Evolutionary conservation across 2,113 vertebrate species (phyloP), one percentile per base, ranked within the genome.

Genomic region (Syngnathus typhle): DNA sequence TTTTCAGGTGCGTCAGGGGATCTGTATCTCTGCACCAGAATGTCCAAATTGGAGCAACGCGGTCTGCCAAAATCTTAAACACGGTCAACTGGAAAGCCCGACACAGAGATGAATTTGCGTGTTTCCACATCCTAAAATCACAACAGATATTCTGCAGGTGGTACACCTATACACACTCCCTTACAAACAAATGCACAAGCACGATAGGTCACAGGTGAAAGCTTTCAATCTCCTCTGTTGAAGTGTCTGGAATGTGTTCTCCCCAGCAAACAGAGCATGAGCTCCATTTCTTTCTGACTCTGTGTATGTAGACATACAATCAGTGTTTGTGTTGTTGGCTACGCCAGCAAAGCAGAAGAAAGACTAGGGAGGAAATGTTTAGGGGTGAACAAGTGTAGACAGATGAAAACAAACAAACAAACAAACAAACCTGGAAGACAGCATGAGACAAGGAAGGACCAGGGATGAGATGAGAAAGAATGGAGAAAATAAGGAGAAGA

Each of bases 171-270:
- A 49, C 5, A 75, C 69, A 79, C 79, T 65, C 74, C 38, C 69
- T 64, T 46, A 47, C 64, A 84, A 81, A 85, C 81, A 85, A 75
- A 71, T 83, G 74, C 41, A 71, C 83, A 84, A 83, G 83, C 74
- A 82, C 81, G 81, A 82, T 86, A 86, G 86, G 82, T 83, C 80
- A 84, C 75, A 85, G 85, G 85, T 85, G 82, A 84, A 83, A 80
- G 85, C 83, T 84, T 87, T 87, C 85, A 87, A 86, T 88, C 76
- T 69, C 76, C 68, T 74, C 68, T 80, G 82, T 79, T 10, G 62
- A 63, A 68, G 87, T 87, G 87, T 78, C 61, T 32, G 88, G 88
- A 85, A 46, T 75, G 75, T 80, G 85, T 84, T 89, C 88, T 78
- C 85, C 82, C 70, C 74, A 56, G 78, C 85, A 84, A 87, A 83